Base-by-base conservation (phyloP, 92 coral and sea anemone species). In the Blastomussa wellsi region DNA sequence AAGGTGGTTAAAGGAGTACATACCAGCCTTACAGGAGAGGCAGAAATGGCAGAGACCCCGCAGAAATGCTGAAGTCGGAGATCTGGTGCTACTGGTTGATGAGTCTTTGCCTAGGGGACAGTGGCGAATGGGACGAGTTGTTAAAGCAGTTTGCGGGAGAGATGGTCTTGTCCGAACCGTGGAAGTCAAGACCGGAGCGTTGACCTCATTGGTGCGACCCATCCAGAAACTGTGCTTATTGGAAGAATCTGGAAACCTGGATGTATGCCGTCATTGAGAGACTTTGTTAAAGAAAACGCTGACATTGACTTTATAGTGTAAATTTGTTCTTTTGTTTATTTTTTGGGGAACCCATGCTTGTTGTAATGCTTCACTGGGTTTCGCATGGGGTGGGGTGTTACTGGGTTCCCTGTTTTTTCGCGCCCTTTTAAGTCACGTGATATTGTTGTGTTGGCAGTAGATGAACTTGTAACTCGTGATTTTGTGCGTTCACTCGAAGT, bases 1-100 rank as follows among this genome's bases (percentile, higher is more conserved):
- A 35, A 82, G 90, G 52, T 92, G 89, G 90, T n/a, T 92, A 65
- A 65, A 64, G 13, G 96, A 93, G 76, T 93, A 88, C 71, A 26
- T 88, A 29, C 93, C 93, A 3, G 76, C 90, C 7, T 86, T 92
- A 47, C 93, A 87, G 79, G 86, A 78, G 75, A 80, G 95, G 72
- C 84, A 81, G 84, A 91, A 80, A 59, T 88, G 94, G 88, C 68
- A 51, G 10, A 75, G 78, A 35, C 80, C 83, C 24, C 80, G 82
- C 35, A 53, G 79, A 38, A 86, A 82, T 72, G 84, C 87, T 28
- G 72, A 82, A 12, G 79, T 90, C 36, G 82, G 82, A 44, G 92
- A 90, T 42, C 79, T 90, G 24, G 92, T 90, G 13, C 84, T 90
- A 19, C 79, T 90, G 26, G 80, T 86, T 0, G 84, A 90, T 76